Conservation (phyloP, 2,888 invertebrate species). For the Coecobrya sp. region DNA sequence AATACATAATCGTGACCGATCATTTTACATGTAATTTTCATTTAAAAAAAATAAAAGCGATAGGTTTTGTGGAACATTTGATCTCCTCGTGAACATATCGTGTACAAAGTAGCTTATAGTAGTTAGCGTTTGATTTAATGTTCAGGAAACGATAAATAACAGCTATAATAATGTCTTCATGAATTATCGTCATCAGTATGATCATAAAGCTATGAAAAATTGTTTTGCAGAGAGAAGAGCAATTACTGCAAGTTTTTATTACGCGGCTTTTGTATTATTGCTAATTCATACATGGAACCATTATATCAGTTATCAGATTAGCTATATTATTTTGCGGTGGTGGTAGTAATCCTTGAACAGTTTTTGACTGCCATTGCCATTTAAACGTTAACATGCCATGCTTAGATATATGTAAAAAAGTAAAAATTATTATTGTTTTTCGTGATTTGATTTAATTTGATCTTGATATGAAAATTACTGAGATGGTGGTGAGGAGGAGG, state of each 20-base stretch:
- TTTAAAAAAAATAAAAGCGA: background rate
- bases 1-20: background rate
- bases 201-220: background rate
- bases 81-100: background rate
- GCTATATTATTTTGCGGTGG: too few relatives aligned
- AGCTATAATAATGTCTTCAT: constrained; percentile 17
- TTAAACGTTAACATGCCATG: background rate
- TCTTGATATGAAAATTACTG: constrained; percentile 66
- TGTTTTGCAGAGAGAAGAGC: background rate
- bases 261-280: background rate
- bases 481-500: constrained; percentile 4
- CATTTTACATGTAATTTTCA: constrained; percentile 30
- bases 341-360: constrained; percentile 40
- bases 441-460: constrained; percentile 69
- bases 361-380: constrained; percentile 2
- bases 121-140: background rate
- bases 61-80: too few relatives aligned
- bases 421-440: constrained; percentile 49
- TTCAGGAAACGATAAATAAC: constrained; percentile 20
- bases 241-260: constrained; percentile 5
- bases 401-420: background rate
- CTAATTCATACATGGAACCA: background rate
- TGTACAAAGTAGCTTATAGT: background rate
- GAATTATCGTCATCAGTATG: background rate
- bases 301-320: background rate